Evolutionary conservation across 2,888 invertebrate genomes (phyloP).

Genomic region (Macrophya annulata): DNA sequence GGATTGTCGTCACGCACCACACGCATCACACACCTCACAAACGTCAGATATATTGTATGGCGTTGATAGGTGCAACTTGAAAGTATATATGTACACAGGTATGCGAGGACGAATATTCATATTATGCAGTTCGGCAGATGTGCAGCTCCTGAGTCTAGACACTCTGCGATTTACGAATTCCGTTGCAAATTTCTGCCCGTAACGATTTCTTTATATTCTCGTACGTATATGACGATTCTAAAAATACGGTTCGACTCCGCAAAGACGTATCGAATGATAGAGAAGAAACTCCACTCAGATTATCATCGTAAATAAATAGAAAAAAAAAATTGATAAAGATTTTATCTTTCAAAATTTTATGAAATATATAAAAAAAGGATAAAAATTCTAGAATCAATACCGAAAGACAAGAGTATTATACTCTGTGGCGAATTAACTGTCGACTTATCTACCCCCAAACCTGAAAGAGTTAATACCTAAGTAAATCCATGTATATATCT

Average conservation of each 20-base stretch:
- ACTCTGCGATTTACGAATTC: constrained; percentile 1
- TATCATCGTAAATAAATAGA: background rate
- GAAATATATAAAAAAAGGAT: background rate
- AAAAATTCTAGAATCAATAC: background rate
- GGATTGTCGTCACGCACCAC: constrained; percentile 26
- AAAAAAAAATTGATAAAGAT: background rate
- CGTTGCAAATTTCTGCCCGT: background rate
- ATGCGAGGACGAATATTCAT: constrained; percentile 32
- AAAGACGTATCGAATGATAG: no score
- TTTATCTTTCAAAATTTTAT: background rate
- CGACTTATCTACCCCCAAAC: background rate
- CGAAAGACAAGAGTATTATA: background rate
- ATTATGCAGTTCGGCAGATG: constrained; percentile 14
- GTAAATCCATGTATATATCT: background rate
- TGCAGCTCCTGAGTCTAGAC: constrained; percentile 5
- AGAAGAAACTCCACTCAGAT: background rate
- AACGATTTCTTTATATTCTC: background rate
- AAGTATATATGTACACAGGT: background rate
- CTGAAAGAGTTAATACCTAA: constrained; percentile 11
- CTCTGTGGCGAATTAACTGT: background rate
- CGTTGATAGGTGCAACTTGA: background rate
- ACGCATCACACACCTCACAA: background rate
- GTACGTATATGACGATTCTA: background rate
- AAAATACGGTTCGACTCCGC: background rate
- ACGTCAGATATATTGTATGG: background rate